Base-by-base conservation (phyloP, 2,888 invertebrate species). In the Drosophila paramelanica region DNA sequence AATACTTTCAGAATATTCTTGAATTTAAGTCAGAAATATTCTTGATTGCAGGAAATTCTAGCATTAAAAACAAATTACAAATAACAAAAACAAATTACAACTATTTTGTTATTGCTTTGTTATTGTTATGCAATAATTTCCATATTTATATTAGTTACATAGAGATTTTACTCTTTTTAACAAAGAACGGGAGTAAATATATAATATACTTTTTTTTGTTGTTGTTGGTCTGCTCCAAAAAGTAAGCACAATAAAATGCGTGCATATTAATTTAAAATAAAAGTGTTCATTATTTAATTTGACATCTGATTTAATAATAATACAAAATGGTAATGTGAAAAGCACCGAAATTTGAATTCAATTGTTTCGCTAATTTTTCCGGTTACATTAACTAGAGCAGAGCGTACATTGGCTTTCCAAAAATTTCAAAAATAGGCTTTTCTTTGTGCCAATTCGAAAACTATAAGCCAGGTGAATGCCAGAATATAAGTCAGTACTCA, bases 361-460 rank as follows among this genome's bases (percentile, higher is more conserved):
- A 64, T 84, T 74, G 82, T 85, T 64, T 52, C 49, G 61, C 33
- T 50, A 50, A 73, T 53, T 53, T 53, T 42, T 25, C n/a, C n/a
- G 60, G 10, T 46, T 33, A 39, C 42, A 67, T 49, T 74, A 83
- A 87, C 71, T 71, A 68, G 81, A 81, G 87, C 81, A 81, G 51
- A 87, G 57, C 69, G 67, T 50, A n/a, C 42, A 42, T 56, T 67
- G 52, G 36, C 53, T 66, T 60, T 59, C 46, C 33, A 55, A 50
- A 56, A 56, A 42, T 59, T 6, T 41, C 31, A 7, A 31, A 31
- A 53, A 55, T 36, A n/a, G 41, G 17, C 43, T 43, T 53, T 42
- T 53, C 53, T 43, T 51, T 10, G 17, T 11, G 13, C 13, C 7
- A 25, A 27, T 60, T 17, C 1, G 7, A 60, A 17, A 27, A 25